Percentiles rank a stretch among this genome's conserved stretches.
Conservation (phyloP, 2,888 invertebrate species). For the Cheiracanthium punctorium region DNA sequence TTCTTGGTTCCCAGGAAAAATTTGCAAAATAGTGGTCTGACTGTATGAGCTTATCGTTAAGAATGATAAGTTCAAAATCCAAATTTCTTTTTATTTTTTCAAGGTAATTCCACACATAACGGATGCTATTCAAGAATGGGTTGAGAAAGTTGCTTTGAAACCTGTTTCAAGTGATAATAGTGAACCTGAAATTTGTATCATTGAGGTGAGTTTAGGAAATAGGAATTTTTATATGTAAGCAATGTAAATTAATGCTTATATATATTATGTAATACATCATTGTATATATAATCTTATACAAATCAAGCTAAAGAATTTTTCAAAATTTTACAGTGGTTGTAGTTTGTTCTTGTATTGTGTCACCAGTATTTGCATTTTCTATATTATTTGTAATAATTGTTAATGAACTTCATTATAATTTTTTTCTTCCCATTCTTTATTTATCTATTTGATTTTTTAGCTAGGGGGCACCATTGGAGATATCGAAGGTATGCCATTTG, state of each 20-base stretch:
- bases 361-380: not conserved
- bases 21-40: no score
- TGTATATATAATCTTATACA: no score
- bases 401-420: no score
- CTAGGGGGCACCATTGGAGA: conserved; percentile 99
- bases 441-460: conserved; percentile 81
- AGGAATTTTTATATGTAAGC: no score
- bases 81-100: conserved; percentile 71
- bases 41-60: no score
- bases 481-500: conserved; percentile 99
- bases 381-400: conserved; percentile 12
- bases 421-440: not conserved
- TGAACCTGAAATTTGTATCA: conserved; percentile 81
- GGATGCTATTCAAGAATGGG: conserved; percentile 99
- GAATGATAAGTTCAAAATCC: no score
- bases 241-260: no score
- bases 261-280: no score
- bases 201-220: conserved; percentile 76
- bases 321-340: no score
- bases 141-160: conserved; percentile 90
- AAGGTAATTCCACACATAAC: conserved; percentile 98
- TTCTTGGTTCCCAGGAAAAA: no score
- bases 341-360: not conserved
- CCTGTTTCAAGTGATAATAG: conserved; percentile 85
- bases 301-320: no score